These are phyloP conservation scores for Styela clava DNA, from an alignment of 23 tunicate genomes.

Conservation along the genomic window DNA sequence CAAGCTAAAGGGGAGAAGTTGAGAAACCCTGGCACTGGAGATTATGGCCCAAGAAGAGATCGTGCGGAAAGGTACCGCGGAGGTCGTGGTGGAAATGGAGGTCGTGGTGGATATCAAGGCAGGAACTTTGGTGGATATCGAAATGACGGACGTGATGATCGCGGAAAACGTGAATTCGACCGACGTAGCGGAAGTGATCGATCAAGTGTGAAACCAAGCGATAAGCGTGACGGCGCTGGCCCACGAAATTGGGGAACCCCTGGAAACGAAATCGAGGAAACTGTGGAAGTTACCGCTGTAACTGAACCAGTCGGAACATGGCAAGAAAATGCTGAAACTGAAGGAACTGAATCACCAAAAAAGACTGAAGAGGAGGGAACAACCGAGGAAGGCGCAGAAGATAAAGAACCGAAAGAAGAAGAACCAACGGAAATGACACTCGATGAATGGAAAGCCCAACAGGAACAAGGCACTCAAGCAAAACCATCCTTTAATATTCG, in stretches of 20 bases:
- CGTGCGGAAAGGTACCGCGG: slow-evolving; percentile 47
- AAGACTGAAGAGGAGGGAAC: slow-evolving; percentile 33
- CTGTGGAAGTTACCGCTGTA: slow-evolving; percentile 20
- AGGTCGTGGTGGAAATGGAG: slow-evolving; percentile 22
- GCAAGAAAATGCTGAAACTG: slow-evolving; percentile 61
- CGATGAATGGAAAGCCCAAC: slow-evolving; percentile 87
- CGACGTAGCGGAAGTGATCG: slow-evolving; percentile 80
- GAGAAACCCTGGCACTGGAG: neutral
- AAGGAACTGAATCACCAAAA: slow-evolving; percentile 30
- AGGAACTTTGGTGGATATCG: slow-evolving; percentile 31
- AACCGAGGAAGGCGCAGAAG: slow-evolving; percentile 22
- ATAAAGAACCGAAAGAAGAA: slow-evolving; percentile 39
- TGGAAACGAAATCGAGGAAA: slow-evolving; percentile 74
- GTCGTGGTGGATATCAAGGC: slow-evolving; percentile 20
- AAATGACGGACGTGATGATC: slow-evolving; percentile 77
- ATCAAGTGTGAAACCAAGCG: slow-evolving; percentile 60
- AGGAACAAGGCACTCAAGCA: slow-evolving; percentile 9
- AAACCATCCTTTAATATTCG: slow-evolving; percentile 77
- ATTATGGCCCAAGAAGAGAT: neutral
- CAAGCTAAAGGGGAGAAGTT: slow-evolving; percentile 3
- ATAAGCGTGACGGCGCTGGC: slow-evolving; percentile 84
- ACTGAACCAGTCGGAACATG: slow-evolving; percentile 55
- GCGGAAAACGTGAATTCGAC: slow-evolving; percentile 82
- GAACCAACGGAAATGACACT: slow-evolving; percentile 65
- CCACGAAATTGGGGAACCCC: slow-evolving; percentile 89